A percentile compares a stretch with the other conserved stretches of the same genome.
phyloP scores from a whole-genome alignment of 37 sponge, comb jelly and placozoan genomes.

The Ianthella basta region DNA sequence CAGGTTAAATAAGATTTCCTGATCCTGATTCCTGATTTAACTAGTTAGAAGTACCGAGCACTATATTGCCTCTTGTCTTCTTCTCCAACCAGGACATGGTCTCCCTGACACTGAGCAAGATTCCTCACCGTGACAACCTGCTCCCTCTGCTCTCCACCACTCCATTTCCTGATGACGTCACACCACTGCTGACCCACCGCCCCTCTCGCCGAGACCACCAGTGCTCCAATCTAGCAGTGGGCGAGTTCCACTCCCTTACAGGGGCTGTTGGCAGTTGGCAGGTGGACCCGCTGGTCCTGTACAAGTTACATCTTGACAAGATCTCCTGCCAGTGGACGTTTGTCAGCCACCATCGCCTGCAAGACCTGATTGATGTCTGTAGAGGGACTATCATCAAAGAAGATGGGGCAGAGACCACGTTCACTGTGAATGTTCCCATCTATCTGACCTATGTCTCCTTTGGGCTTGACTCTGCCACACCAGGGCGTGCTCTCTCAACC shows the following conservation, averaged over 20 bases:
- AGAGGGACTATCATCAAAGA: background rate
- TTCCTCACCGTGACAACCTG: constrained; percentile 30
- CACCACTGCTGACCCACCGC: constrained; percentile 11
- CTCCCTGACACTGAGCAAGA: constrained; percentile 1
- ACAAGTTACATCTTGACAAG: background rate
- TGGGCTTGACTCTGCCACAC: background rate
- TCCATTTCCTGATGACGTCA: constrained; percentile 10
- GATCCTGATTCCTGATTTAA: too few species aligned
- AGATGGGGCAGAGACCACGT: background rate
- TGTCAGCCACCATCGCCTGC: constrained; percentile 3
- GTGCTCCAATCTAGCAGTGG: constrained; percentile 22
- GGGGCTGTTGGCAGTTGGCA: background rate
- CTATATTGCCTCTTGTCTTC: too few species aligned
- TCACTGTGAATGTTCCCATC: background rate
- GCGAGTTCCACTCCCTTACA: background rate
- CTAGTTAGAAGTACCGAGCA: too few species aligned
- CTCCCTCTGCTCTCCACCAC: constrained; percentile 50
- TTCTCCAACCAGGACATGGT: constrained; percentile 44
- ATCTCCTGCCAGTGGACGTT: constrained; percentile 15
- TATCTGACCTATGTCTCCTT: background rate
- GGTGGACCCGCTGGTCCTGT: background rate
- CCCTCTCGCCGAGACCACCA: background rate
- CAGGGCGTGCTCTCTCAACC: background rate
- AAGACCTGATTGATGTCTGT: constrained; percentile 12
- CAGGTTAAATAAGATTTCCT: too few species aligned